Evolutionary conservation across 2,888 invertebrate genomes (phyloP).

Genomic region (Tachina fera): DNA sequence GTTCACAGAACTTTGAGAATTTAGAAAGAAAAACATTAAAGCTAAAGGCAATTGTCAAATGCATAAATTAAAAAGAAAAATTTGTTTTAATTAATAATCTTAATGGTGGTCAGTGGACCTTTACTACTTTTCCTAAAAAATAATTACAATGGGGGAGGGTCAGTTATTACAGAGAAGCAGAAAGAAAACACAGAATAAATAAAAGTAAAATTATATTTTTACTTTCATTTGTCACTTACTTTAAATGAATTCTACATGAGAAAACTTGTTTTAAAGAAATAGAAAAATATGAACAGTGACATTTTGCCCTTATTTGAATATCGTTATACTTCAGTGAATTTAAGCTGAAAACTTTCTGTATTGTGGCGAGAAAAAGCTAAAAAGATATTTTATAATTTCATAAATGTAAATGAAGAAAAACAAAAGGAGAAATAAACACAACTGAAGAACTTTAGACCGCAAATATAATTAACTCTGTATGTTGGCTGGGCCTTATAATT

Average conservation of each 20-base stretch:
- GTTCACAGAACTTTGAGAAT: too few relatives aligned
- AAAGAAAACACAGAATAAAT: not conserved
- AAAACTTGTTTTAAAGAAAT: not conserved
- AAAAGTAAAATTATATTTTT: constrained; percentile 35
- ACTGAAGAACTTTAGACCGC: constrained; percentile 60
- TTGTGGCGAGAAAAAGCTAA: not conserved
- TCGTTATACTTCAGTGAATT: constrained; percentile 57
- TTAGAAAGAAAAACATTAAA: too few relatives aligned
- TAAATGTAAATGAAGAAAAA: constrained; percentile 35
- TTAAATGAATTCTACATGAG: constrained; percentile 16
- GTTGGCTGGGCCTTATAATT: constrained; percentile 37
- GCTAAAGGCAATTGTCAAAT: too few relatives aligned
- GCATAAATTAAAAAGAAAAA: not conserved
- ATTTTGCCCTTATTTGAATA: constrained; percentile 26
- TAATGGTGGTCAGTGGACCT: not conserved
- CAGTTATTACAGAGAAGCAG: not conserved
- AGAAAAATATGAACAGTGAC: constrained; percentile 19
- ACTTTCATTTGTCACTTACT: constrained; percentile 54
- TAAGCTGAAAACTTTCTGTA: constrained; percentile 54
- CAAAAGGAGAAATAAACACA: constrained; percentile 9
- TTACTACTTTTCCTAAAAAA: not conserved
- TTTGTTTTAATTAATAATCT: not conserved
- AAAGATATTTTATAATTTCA: not conserved
- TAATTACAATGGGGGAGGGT: constrained; percentile 22
- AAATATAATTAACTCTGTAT: constrained; percentile 34